Evolutionary conservation across 2,797 vertebrate genomes (phyloP), one percentile per base, ranked within the genome.

Genomic region (Myotis findleyi): DNA sequence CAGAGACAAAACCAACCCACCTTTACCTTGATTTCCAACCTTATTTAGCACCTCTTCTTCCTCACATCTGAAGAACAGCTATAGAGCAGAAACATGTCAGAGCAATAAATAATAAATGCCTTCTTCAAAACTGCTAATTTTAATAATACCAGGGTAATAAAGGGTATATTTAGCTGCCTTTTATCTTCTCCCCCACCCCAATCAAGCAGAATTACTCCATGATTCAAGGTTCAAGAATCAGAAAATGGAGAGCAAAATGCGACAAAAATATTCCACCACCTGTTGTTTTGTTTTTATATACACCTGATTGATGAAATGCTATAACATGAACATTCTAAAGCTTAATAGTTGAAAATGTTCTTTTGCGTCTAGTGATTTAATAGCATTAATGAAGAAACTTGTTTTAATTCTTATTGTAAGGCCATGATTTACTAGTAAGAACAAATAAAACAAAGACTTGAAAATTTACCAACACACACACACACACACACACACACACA

Each of bases 231-330:
- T 53, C 10, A 71, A 91, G 13, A 69, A 36, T 55, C 69, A 72
- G 57, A 89, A 89, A 33, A 38, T 6, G 71, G 5, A 62, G 23
- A 23, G 1, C 38, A 41, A 89, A 87, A 38, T 49, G 12, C 10
- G 68, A 27, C 2, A 55, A 30, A 59, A 93, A 7, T n/a, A 53
- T 84, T 36, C 5, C 0, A 59, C 81, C 5, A 38, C 13, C 25
- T 79, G 0, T 75, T 89, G 82, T 89, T 91, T 18, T 38, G 95
- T 87, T 71, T 64, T 33, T 87, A 68, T 92, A 62, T 64, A 79
- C 1, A 88, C 47, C 47, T 90, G 23, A 30, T 68, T 57, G 57
- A 89, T 30, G 6, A 89, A 77, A 27, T 80, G 30, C 6, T 80
- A 5, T 69, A 89, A 81, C 66, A 27, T 77, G 69, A 87, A 25